A percentile compares a stretch with the other conserved stretches of the same genome.
Evolutionary conservation across 2,888 invertebrate species (phyloP).

Genomic region (Chrysina gloriosa): DNA sequence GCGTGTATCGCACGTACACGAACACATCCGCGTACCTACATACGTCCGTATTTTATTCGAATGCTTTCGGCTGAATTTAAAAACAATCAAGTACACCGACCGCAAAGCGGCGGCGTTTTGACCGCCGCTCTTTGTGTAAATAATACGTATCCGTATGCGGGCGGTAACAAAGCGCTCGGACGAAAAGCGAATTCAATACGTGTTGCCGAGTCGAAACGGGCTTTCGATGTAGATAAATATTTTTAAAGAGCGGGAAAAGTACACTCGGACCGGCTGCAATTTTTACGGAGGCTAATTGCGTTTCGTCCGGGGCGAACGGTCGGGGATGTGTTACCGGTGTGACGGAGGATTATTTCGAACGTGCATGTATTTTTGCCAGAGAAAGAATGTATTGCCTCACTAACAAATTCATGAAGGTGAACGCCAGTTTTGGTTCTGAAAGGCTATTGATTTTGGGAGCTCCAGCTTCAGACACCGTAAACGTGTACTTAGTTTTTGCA

Average conservation of each 20-base stretch:
- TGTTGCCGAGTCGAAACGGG: not conserved
- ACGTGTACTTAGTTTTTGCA: no score
- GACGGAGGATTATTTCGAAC: not conserved
- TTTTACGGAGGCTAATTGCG: not conserved
- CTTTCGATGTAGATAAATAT: not conserved
- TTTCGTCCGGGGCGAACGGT: not conserved
- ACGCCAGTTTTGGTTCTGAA: no score
- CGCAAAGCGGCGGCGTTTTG: not conserved
- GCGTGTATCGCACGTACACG: no score
- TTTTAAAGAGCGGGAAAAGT: not conserved
- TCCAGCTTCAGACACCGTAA: no score
- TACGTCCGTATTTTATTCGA: not conserved
- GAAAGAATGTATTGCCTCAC: no score
- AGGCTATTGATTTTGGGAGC: no score
- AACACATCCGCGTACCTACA: no score
- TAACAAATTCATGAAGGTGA: no score
- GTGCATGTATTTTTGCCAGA: no score
- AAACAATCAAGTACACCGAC: slow-evolving; percentile 3
- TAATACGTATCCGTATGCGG: not conserved
- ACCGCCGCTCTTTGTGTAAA: not conserved
- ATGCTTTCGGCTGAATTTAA: slow-evolving; percentile 4
- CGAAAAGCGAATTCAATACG: slow-evolving; percentile 10
- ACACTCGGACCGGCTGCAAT: not conserved
- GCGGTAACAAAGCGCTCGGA: not conserved
- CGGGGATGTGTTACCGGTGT: not conserved